Evolutionary conservation across 1,140 invertebrate genomes (phyloP), one percentile per base, ranked within the genome.

Genomic region (Copidosoma floridanum): DNA sequence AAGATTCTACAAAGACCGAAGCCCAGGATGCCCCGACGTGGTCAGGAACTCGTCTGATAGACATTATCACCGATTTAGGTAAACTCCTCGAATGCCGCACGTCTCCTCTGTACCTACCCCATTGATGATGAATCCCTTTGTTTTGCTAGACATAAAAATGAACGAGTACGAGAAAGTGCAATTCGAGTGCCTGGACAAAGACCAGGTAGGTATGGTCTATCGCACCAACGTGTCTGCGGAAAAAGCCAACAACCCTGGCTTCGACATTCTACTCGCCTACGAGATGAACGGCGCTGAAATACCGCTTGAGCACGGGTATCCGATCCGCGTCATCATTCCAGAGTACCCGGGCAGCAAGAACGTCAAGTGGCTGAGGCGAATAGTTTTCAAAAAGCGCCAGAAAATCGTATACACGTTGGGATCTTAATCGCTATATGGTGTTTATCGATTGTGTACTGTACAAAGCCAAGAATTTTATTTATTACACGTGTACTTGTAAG

Each of bases 291-390:
- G 54, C 16, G 27, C 10, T 8, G 43, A 47, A 0, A 41, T 56
- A 16, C 8, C 27, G 8, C 54, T 29, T 2, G 29, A 56, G 29
- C 43, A 56, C 18, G 54, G 54, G 10, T 56, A 35, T 46, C 54
- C 54, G 0, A 11, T 56, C 14, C 26, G 54, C 10, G 27, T 47
- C 2, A 20, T 56, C 0, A 47, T 56, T 2, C 40, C 41, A 2
- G 18, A 35, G 4, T 32, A 46, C 6, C 3, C 41, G 5, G 54
- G 54, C 2, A n/a, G 16, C 2, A 43, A 12, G 20, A 56, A 56
- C 8, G 43, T 56, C 18, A 56, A 56, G 10, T 56, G 54, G 54
- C 54, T 56, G 6, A 12, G 24, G 4, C 29, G 23, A 26, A 46
- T 56, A 12, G 10, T 54, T 7, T 21, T 54, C 26, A 23, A 37